A percentile compares a stretch with the other conserved stretches of the same genome.
phyloP scores from a whole-genome alignment of 2,113 vertebrate species.

The Corythoichthys haematopterus region DNA sequence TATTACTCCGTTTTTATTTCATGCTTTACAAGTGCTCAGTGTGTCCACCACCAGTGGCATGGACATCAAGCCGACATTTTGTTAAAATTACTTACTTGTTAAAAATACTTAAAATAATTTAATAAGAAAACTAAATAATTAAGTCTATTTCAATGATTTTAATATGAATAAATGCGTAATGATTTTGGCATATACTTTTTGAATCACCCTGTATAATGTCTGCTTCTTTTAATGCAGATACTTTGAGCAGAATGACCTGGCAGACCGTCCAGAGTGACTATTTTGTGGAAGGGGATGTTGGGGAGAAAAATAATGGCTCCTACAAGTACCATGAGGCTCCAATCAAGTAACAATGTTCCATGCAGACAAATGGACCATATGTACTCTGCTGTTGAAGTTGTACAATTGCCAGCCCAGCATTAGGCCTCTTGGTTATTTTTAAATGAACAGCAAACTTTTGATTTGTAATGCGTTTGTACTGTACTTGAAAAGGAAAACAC shows the following conservation, averaged over 20 bases:
- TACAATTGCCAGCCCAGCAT: background rate
- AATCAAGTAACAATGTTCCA: background rate
- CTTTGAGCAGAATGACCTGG: slow-evolving; percentile 92
- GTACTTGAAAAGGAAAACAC: background rate
- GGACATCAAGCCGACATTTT: no score
- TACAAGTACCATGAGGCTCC: background rate
- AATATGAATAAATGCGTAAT: no score
- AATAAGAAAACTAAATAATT: no score
- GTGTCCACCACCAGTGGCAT: no score
- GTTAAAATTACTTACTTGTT: no score
- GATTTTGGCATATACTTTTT: no score
- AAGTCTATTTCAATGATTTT: no score
- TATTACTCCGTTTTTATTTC: no score
- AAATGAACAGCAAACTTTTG: background rate
- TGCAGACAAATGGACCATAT: background rate
- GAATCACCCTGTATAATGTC: background rate
- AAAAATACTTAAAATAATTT: no score
- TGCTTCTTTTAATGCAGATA: slow-evolving; percentile 72
- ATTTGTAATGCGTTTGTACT: background rate
- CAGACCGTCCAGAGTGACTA: slow-evolving; percentile 68
- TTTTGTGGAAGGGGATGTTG: background rate
- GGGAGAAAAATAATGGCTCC: background rate
- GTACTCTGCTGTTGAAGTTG: background rate
- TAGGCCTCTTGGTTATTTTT: background rate
- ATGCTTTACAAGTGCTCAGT: no score